A percentile compares a stretch with the other conserved stretches of the same genome.
Evolutionary conservation across 2,113 vertebrate species (phyloP).

Genomic region (Amblyopsis rosae): DNA sequence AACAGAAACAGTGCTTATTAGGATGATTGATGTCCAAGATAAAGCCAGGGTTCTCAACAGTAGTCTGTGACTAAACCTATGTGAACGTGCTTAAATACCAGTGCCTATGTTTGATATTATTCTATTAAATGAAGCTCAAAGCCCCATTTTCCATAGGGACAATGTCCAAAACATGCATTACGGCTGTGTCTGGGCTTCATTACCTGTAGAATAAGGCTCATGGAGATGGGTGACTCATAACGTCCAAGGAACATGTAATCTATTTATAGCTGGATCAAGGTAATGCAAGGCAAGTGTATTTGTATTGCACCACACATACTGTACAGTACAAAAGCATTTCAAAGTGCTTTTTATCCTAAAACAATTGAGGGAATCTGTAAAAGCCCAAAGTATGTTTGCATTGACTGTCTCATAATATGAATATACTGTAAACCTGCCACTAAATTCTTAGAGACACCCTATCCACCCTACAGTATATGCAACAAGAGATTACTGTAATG

Average conservation of each 20-base stretch:
- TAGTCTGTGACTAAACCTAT: slow-evolving; percentile 25
- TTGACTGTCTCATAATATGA: slow-evolving; percentile 35
- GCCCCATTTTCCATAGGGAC: slow-evolving; percentile 62
- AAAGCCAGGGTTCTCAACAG: slow-evolving; percentile 21
- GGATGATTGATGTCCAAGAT: background rate
- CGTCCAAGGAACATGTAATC: slow-evolving; percentile 61
- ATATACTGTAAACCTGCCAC: slow-evolving; percentile 42
- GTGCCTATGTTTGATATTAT: slow-evolving; percentile 56
- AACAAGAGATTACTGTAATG: slow-evolving; percentile 9
- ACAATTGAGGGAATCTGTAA: background rate
- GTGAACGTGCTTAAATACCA: slow-evolving; percentile 32
- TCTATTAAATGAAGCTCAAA: slow-evolving; percentile 58
- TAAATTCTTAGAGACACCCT: slow-evolving; percentile 40
- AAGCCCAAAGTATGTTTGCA: slow-evolving; percentile 19
- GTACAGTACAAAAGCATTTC: too few relatives aligned
- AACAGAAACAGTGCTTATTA: background rate
- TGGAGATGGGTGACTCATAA: slow-evolving; percentile 62
- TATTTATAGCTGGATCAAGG: slow-evolving; percentile 40
- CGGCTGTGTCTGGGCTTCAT: slow-evolving; percentile 20
- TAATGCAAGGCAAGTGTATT: slow-evolving; percentile 33
- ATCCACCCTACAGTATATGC: slow-evolving; percentile 26
- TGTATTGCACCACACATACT: slow-evolving; percentile 9
- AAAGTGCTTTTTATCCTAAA: too few relatives aligned
- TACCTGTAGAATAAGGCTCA: slow-evolving; percentile 57
- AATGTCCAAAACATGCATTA: slow-evolving; percentile 39